Percentiles rank a stretch among this genome's conserved stretches.
Evolutionary conservation across 2,888 invertebrate species (phyloP).

Genomic region (Pomacea canaliculata): DNA sequence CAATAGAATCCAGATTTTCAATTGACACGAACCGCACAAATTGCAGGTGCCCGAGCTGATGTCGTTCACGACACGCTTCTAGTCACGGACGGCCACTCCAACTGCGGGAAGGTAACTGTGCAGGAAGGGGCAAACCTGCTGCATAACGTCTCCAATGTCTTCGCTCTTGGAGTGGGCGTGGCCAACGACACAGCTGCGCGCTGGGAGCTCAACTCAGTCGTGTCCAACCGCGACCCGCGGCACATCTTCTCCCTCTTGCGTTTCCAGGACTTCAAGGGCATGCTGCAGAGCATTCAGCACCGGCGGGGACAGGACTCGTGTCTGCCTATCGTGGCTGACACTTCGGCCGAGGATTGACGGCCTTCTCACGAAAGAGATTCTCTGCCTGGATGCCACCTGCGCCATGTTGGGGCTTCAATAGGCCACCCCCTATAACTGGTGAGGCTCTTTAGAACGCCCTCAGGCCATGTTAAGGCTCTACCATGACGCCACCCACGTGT

Average conservation of each 20-base stretch:
- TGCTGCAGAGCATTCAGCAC: conserved; percentile 23
- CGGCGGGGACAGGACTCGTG: conserved; percentile 10
- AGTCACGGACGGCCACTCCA: conserved; percentile 33
- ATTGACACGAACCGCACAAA: too few relatives aligned
- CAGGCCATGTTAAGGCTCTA: too few relatives aligned
- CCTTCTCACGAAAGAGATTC: not conserved
- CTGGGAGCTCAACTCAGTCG: conserved; percentile 31
- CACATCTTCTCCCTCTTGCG: conserved; percentile 32
- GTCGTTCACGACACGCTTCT: conserved; percentile 28
- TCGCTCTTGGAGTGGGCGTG: conserved; percentile 29
- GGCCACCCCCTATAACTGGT: too few relatives aligned
- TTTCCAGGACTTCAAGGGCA: conserved; percentile 32
- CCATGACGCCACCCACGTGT: too few relatives aligned
- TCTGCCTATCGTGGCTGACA: conserved; percentile 17
- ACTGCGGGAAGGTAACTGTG: conserved; percentile 26
- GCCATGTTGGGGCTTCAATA: too few relatives aligned
- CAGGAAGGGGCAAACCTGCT: conserved; percentile 19
- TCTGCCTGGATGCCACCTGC: too few relatives aligned
- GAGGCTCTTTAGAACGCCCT: too few relatives aligned
- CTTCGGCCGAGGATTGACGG: not conserved
- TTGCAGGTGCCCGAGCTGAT: conserved; percentile 23
- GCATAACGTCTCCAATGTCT: conserved; percentile 23
- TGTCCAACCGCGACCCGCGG: conserved; percentile 21
- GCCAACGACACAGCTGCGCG: conserved; percentile 20
- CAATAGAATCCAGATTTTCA: too few relatives aligned